Conservation (phyloP, 2,888 invertebrate species). For the Sussaba pulchella region DNA sequence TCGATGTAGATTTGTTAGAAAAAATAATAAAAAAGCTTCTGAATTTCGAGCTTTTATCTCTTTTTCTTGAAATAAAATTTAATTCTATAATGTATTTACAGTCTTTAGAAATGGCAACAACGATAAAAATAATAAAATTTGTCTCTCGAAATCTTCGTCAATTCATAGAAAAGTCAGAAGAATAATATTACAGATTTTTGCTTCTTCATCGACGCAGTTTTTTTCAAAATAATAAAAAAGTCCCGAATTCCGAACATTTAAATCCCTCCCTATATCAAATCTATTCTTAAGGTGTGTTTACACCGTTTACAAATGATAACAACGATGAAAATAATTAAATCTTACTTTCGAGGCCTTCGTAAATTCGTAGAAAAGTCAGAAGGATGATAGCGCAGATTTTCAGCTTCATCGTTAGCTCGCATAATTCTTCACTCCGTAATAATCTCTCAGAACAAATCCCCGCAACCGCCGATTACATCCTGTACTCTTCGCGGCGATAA, state of each 20-base stretch:
- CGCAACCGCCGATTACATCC: constrained; percentile 52
- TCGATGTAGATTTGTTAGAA: too few relatives aligned
- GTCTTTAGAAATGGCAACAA: too few relatives aligned
- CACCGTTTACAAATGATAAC: too few relatives aligned
- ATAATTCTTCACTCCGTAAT: constrained; percentile 64
- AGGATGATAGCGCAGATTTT: constrained; percentile 76
- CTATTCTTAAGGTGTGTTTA: too few relatives aligned
- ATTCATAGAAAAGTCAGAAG: constrained; percentile 76
- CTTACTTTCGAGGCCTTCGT: constrained; percentile 77
- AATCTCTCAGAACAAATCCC: constrained; percentile 67
- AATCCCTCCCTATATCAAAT: too few relatives aligned
- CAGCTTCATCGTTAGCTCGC: constrained; percentile 75
- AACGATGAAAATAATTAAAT: neutral
- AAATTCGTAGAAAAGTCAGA: constrained; percentile 75
- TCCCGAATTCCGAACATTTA: too few relatives aligned
- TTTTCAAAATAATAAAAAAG: too few relatives aligned
- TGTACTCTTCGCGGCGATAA: constrained; percentile 9
- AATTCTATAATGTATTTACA: too few relatives aligned
- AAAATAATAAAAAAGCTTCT: too few relatives aligned
- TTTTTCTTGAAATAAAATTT: too few relatives aligned
- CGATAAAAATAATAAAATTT: constrained; percentile 55
- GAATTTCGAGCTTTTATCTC: too few relatives aligned
- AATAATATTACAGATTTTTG: constrained; percentile 75
- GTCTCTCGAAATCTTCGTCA: constrained; percentile 75
- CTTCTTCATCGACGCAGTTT: constrained; percentile 77